A percentile compares a stretch with the other conserved stretches of the same genome.
These are phyloP conservation scores for Mus caroli DNA, from an alignment of 2,797 vertebrate genomes.

Conservation along the genomic window DNA sequence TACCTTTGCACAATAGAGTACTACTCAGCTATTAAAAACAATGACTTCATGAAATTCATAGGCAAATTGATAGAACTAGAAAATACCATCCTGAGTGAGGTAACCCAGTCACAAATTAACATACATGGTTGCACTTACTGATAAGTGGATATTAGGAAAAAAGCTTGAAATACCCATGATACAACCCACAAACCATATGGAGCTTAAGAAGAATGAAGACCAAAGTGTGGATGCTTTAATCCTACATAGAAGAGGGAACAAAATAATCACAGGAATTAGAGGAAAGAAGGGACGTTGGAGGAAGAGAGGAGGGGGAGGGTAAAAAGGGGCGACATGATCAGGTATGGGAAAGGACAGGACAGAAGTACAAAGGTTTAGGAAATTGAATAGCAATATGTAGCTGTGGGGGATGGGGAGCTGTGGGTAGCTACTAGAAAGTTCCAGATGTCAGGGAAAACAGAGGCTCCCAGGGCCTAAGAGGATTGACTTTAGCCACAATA, in stretches of 20 bases:
- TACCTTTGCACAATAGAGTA: neutral
- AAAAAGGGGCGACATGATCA: neutral
- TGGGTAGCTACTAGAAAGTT: neutral
- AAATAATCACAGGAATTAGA: neutral
- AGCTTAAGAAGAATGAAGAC: neutral
- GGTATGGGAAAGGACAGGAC: neutral
- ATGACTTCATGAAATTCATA: neutral
- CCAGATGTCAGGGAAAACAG: neutral
- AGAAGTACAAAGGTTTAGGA: neutral
- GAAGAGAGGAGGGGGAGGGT: too few relatives aligned
- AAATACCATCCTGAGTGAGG: neutral
- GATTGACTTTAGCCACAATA: neutral
- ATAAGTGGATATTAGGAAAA: neutral
- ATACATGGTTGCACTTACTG: neutral
- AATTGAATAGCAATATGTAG: neutral
- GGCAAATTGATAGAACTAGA: neutral
- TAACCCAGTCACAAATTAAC: neutral
- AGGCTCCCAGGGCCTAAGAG: neutral
- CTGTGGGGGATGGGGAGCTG: neutral
- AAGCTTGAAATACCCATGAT: neutral
- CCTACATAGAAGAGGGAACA: neutral
- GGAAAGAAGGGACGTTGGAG: neutral
- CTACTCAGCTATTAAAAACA: neutral
- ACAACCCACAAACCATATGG: neutral
- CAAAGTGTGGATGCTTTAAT: neutral